Evolutionary conservation across 2,113 vertebrate species (phyloP), one percentile per base, ranked within the genome.

Genomic region (Canis aureus): DNA sequence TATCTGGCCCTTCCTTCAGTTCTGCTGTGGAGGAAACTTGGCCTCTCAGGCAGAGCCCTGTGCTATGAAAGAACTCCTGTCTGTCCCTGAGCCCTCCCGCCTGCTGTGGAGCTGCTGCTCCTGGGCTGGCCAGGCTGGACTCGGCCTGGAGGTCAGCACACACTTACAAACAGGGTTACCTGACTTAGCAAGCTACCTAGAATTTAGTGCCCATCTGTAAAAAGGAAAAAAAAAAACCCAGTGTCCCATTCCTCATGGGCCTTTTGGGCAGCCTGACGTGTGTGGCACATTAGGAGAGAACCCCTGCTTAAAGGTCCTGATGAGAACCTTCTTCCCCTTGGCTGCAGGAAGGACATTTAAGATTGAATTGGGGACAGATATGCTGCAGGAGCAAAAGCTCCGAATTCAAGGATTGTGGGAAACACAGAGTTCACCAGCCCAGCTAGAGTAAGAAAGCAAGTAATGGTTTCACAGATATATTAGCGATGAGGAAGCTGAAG

Each of bases 51-150:
- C 1, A 49, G 53, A 57, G 10, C 20, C 20, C 83, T n/a, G 66
- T 1, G 22, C 67, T 66, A 27, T 11, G 80, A 11, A 23, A 51
- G 16, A 71, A 79, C 20, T 12, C 29, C 20, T 7, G 2, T 59
- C 89, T 67, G 13, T 49, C 38, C 27, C 16, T 1, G 8, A 17
- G n/a, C 20, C 0, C 0, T 4, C 53, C 0, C 0, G 62, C 81
- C 74, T 27, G 67, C 53, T 92, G 88, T 5, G 15, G 19, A 78
- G 53, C 2, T 35, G 12, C 53, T 43, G 29, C 95, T 89, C 2
- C 1, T 57, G 0, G 27, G 6, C 0, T 0, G 8, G 78, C 59
- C 84, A 15, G 51, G n/a, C 27, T 74, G 86, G 29, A 35, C 64
- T 57, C 27, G 51, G 60, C 73, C 22, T 0, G 9, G 67, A 32